Evolutionary conservation across 2,888 invertebrate species (phyloP), one percentile per base, ranked within the genome.

Genomic region (Pyrochroa serraticornis): DNA sequence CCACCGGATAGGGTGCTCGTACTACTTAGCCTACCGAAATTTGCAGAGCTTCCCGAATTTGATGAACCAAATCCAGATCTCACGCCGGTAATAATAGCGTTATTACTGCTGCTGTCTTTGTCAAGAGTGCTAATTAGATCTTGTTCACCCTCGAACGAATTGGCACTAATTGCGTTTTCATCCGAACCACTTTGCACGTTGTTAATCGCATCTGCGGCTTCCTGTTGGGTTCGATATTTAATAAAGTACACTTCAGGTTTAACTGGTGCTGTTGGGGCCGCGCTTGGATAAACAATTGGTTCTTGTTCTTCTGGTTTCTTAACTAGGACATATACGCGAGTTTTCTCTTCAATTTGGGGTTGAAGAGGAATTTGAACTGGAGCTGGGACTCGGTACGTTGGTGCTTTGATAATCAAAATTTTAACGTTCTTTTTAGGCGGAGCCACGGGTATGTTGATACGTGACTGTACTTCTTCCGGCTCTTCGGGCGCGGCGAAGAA

Each of bases 181-280:
- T 35, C 14, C 7, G 32, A 64, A 5, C 63, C 64, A 6, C 55
- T 54, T 45, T 66, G 64, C 12, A 63, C 39, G 35, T 63, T 45
- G 34, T 50, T 35, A 35, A 67, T 45, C 3, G 66, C 67, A 30
- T 64, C 58, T 54, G 66, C 65, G 10, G 64, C 67, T 41, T 67
- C 64, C 36, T 80, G 82, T 80, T 87, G 87, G 58, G 88, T 88
- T 81, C 89, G 90, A 85, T 90, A 90, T 69, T 89, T 87, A 84
- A 90, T 92, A 85, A 92, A 93, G 86, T 91, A 92, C 60, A 92
- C 93, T 81, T 93, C 92, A 52, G 93, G 93, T 82, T 93, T 93
- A 76, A 89, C 87, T 63, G 92, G 92, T 73, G 88, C 88, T 49
- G 91, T 91, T 46, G 91, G 91, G 3, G 87, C 84, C 14, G 87